Evolutionary conservation across 2,113 vertebrate species (phyloP), one percentile per base, ranked within the genome.

Genomic region (Lepidothrix coronata): DNA sequence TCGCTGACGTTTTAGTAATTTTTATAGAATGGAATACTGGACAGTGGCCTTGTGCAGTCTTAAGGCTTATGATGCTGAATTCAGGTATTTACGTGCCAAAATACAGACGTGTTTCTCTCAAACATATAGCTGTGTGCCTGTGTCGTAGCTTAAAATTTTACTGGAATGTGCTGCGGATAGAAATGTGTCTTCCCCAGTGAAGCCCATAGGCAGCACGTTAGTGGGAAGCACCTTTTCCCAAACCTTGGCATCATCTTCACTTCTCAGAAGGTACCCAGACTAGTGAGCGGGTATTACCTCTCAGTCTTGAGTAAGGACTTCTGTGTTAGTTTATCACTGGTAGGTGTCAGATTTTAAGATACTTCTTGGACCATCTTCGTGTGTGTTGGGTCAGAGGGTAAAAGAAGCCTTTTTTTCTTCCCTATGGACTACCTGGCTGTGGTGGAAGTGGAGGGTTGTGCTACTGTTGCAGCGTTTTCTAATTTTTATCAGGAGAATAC

Each of bases 21-120:
- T 71, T 73, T 89, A 59, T 94, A 91, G 71, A 77, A 79, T 75
- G 63, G 73, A 51, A 80, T 95, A 62, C 77, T 89, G 96, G 94
- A 81, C 88, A 62, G 89, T 89, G 85, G 76, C 80, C 79, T 91
- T 95, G 37, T 81, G 71, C 75, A 94, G 80, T 86, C 49, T 41
- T 44, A 46, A 4, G 37, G 85, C 70, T 95, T 94, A 10, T 77
- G 68, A 49, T 1, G 30, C 66, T 61, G 68, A 66, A 61, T 91
- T 92, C 77, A 68, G 33, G 23, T 81, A 57, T 97, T 96, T 94
- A 57, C 66, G 12, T 85, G 46, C 30, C 19, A 5, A 87, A 92
- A 77, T 91, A 84, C 25, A 52, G 41, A 65, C 20, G 27, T 67
- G 11, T 79, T 86, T 78, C 46, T 67, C 39, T 80, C 41, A 57